Percentiles rank a stretch among this genome's conserved stretches.
These are phyloP conservation scores for Selene dorsalis DNA, from an alignment of 2,797 vertebrate genomes.

Conservation along the genomic window DNA sequence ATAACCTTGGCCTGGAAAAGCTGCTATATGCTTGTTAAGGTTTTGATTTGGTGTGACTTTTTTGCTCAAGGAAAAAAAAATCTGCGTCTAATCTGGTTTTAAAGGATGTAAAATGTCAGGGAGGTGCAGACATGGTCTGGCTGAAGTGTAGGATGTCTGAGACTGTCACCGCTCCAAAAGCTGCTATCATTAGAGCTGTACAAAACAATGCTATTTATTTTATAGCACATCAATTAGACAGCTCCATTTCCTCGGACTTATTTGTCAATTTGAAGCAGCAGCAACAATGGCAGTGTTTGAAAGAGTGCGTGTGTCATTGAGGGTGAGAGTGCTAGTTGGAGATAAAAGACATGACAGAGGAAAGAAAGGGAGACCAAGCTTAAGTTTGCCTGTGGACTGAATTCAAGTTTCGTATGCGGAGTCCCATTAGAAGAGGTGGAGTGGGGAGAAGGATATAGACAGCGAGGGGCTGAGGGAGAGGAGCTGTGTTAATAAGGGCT, in stretches of 20 bases:
- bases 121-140: conserved; percentile 34
- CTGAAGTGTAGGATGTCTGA: conserved; percentile 37
- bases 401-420: conserved; percentile 68
- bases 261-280: conserved; percentile 59
- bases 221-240: conserved; percentile 66
- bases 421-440: conserved; percentile 55
- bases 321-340: conserved; percentile 58
- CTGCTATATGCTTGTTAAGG: conserved; percentile 46
- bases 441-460: neutral
- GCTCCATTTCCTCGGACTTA: conserved; percentile 57
- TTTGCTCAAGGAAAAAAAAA: conserved; percentile 13
- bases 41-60: conserved; percentile 54
- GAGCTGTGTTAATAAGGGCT: conserved; percentile 63
- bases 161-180: conserved; percentile 32
- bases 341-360: conserved; percentile 66
- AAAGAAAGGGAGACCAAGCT: conserved; percentile 46
- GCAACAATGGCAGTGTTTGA: conserved; percentile 44
- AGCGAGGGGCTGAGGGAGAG: conserved; percentile 16
- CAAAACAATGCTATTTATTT: conserved; percentile 61
- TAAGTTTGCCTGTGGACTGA: conserved; percentile 68
- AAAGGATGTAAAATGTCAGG: conserved; percentile 57
- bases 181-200: conserved; percentile 44
- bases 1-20: conserved; percentile 53
- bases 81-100: conserved; percentile 54
- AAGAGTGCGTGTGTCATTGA: conserved; percentile 23